phyloP scores from a whole-genome alignment of 2,113 vertebrate species.

The Penelope pileata region DNA sequence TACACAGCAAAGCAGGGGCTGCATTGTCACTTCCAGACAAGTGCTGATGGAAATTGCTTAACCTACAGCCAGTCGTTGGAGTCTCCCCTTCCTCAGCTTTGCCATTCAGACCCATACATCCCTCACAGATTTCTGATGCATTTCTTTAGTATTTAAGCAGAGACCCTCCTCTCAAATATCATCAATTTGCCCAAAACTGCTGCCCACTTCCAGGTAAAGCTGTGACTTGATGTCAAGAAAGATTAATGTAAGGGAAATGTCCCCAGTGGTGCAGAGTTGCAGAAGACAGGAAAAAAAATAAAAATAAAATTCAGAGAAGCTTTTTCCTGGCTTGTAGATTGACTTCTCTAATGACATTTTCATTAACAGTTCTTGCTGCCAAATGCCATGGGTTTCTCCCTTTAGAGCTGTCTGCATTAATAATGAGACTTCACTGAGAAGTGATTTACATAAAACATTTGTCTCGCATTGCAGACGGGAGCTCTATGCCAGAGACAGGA shows the following conservation, averaged over 20 bases:
- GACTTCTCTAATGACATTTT: constrained; percentile 54
- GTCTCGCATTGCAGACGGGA: background rate
- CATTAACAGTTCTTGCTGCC: constrained; percentile 28
- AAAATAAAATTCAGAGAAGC: background rate
- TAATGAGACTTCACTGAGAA: constrained; percentile 25
- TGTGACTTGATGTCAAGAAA: background rate
- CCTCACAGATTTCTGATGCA: background rate
- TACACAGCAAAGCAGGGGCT: background rate
- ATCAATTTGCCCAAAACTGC: background rate
- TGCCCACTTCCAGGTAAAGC: background rate
- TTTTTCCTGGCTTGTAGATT: background rate
- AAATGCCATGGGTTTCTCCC: constrained; percentile 31
- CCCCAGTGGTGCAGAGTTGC: background rate
- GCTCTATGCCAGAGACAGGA: background rate
- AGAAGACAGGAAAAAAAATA: background rate
- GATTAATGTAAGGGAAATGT: background rate
- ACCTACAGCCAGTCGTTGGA: background rate
- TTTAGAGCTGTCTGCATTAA: constrained; percentile 20
- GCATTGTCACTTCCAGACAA: background rate
- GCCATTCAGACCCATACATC: background rate
- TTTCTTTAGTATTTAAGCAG: background rate
- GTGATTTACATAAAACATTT: constrained; percentile 14
- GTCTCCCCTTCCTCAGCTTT: background rate
- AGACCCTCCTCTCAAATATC: background rate
- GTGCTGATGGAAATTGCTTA: background rate